Evolutionary conservation across 2,888 invertebrate genomes (phyloP).

Genomic region (Sericinus montela): DNA sequence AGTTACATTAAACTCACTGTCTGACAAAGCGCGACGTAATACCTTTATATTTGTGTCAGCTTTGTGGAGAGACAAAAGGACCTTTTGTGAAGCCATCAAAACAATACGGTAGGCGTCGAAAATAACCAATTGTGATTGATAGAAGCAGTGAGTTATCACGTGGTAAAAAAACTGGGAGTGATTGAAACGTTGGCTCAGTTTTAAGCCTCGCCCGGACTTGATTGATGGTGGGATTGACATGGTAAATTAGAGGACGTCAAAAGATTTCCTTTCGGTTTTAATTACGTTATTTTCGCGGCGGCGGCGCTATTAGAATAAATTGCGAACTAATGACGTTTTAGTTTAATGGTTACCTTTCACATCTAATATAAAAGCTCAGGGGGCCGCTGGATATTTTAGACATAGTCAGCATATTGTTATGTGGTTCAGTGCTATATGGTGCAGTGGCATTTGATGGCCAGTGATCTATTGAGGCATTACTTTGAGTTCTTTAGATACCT

Average conservation of each 20-base stretch:
- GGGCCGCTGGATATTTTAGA: too few species aligned
- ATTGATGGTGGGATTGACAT: slow-evolving; percentile 45
- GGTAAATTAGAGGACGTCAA: slow-evolving; percentile 39
- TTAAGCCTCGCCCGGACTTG: slow-evolving; percentile 38
- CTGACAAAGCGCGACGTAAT: too few species aligned
- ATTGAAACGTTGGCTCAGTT: slow-evolving; percentile 26
- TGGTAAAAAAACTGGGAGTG: slow-evolving; percentile 20
- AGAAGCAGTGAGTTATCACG: slow-evolving; percentile 17
- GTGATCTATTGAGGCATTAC: too few species aligned
- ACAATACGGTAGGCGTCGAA: background rate
- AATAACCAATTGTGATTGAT: slow-evolving; percentile 17
- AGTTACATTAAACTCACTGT: too few species aligned
- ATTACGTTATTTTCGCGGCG: slow-evolving; percentile 18
- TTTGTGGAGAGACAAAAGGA: background rate
- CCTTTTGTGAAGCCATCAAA: background rate
- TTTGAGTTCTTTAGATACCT: too few species aligned
- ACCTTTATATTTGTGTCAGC: background rate
- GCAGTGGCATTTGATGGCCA: too few species aligned
- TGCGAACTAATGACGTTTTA: too few species aligned
- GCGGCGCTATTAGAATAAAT: background rate
- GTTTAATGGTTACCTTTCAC: too few species aligned
- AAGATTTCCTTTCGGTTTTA: slow-evolving; percentile 27
- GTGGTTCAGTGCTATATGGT: too few species aligned
- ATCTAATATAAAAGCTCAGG: too few species aligned
- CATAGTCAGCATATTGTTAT: too few species aligned